Base-by-base conservation (phyloP, 2,888 invertebrate species). In the Cheilosia pagana region DNA sequence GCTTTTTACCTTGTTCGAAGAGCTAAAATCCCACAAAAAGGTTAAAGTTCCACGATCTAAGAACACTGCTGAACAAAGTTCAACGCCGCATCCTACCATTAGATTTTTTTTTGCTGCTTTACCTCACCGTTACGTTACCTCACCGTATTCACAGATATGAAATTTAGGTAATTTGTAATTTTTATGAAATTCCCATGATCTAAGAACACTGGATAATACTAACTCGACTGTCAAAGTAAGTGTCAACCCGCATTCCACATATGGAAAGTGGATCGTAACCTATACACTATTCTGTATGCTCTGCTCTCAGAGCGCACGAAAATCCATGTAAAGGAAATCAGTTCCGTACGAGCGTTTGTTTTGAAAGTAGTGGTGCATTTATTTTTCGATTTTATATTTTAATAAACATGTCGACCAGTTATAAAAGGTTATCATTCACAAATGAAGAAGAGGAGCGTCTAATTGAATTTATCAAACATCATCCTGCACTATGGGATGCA, bases 401-500 rank as follows among this genome's bases (percentile, higher is more conserved):
- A 14, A n/a, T 25, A 3, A 31, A 21, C 41, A 78, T 79, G 75
- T 67, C 86, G 21, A 55, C 59, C 7, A 70, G 65, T 41, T 87
- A 87, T 25, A 78, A 81, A 21, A 57, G 87, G 60, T 74, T 87
- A 57, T 87, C 81, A 62, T 87, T 86, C 5, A 86, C 87, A 43
- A 87, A 87, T 31, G 79, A 86, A 16, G 87, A 87, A 50, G 87
- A 87, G 28, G 78, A 70, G 2, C 12, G 45, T 23, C 45, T 87
- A 4, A 87, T 87, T 41, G 60, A 76, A 72, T 82, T 72, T 23
- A 60, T 87, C 5, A 79, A 76, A 65, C 12, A 67, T 2, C 82
- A 86, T 74, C 87, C 82, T 4, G 87, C 79, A 4, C 52, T 87
- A 31, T 87, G 87, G 87, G 86, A 87, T 31, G 60, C 86, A 0